Base-by-base conservation (phyloP, 2,888 invertebrate genomes). In the Spilosoma lubricipeda region DNA sequence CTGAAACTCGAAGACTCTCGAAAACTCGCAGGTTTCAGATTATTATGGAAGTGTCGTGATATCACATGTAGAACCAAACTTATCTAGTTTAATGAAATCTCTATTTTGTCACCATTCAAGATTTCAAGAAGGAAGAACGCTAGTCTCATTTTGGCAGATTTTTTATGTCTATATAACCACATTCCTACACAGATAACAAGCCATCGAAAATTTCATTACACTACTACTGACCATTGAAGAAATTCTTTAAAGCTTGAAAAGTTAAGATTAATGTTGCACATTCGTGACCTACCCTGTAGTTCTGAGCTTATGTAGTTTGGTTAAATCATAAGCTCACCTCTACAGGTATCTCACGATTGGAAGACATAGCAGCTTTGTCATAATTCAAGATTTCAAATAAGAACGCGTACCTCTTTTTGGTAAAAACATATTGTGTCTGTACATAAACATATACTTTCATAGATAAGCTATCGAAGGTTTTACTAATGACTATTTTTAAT, bases 51-150 rank as follows among this genome's bases (percentile, higher is more conserved):
- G 98, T 98, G 98, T 98, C 98, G 98, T 99, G 98, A 98, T 98
- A 98, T 99, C 99, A 99, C 99, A 99, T 99, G 99, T 99, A 99
- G 98, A 98, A 99, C 99, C 99, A 99, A 99, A 99, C 98, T 99
- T 99, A 98, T 98, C 99, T 99, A 98, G 98, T 98, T 98, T 97
- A 97, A 97, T 97, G 97, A 96, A 42, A 96, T 97, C 97, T 97
- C 97, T 97, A 96, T 97, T 96, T 90, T 87, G 77, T 74, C 33
- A 73, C 67, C 73, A 74, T 68, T 73, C 81, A 86, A 85, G 76
- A 86, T 78, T 68, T 73, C 63, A 82, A 72, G 39, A 42, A 42
- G 8, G 39, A 42, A 42, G 11, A 42, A 11, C 39, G 39, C 39
- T 42, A 73, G 80, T 42, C 11, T 42, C 11, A 11, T 3, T 42